Base-by-base conservation (phyloP, 2,797 vertebrate species). In the Crax fasciolata region DNA sequence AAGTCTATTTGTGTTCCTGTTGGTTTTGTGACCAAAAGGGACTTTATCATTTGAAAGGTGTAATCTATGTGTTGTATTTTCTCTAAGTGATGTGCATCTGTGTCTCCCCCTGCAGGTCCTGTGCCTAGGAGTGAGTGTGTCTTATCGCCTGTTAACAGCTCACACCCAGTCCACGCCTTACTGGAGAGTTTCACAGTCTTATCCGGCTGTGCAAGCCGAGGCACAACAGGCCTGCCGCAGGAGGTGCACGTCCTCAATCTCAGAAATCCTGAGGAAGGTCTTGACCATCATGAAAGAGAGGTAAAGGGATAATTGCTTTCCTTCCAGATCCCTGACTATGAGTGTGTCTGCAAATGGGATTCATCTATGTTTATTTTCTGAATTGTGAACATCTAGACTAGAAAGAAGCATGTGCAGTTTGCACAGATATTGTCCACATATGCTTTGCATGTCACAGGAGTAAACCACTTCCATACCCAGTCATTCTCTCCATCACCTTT, bases 241-340 rank as follows among this genome's bases (percentile, higher is more conserved):
- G 99, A 99, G 93, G 99, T 99, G 80, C 99, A 99, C 4, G 61
- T 99, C 97, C 98, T 99, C 97, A 99, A 99, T 97, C 98, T 99
- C 92, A 98, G 98, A 85, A 96, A 96, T 67, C 88, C 90, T 0
- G 97, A 98, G 44, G 97, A 97, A 48, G 97, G 95, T 28, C 96
- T 96, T 2, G 95, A 96, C 75, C 97, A 97, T 76, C 97, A 86
- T 52, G 87, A 98, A 92, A 96, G 88, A 97, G 93, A 98, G 98
- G 95, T 98, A 97, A 94, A 83, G 66, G 27, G 28, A 28, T 71
- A 70, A 77, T 51, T 73, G 30, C 21, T 79, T 92, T 75, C 86
- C 5, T 4, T 75, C 24, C 32, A 61, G 27, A 77, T 89, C 21
- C 28, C 44, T 87, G 44, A 30, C 16, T 87, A 35, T 30, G 62